Base-by-base conservation (phyloP, 1,140 invertebrate species). In the Dinoponera quadriceps region DNA sequence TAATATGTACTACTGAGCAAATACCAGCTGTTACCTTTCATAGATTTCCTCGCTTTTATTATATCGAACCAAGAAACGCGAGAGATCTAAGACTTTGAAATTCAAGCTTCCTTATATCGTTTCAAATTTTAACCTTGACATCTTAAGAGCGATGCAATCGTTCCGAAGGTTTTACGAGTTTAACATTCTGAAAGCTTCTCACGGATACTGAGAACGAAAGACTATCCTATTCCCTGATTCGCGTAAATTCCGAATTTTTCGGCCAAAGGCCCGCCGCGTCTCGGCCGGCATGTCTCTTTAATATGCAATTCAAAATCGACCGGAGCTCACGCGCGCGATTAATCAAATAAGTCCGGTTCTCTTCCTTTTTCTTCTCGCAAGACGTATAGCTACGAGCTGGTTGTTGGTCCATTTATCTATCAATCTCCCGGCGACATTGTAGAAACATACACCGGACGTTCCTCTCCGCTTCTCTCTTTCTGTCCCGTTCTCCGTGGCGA, bases 371-470 rank as follows among this genome's bases (percentile, higher is more conserved):
- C 14, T 33, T 60, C 14, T 62, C 1, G 4, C 22, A 44, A 68
- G 49, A 78, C 1, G 14, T 57, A 69, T 22, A 69, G n/a, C 38
- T 29, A 54, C 27, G n/a, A n/a, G 54, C 57, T 44, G 33, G 55
- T 71, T n/a, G 22, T 29, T 71, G 65, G 33, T 18, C 54, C 65
- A 80, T 69, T 80, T 80, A 69, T 80, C 65, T 80, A 80, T 80
- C 75, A 80, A 80, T 80, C 75, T 80, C 14, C 65, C 75, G 14
- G 59, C 33, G 65, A 80, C 75, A 71, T 59, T 44, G 75, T 57
- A 78, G 75, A 80, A 80, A 80, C 38, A 68, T 38, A 33, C 29
- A 55, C 27, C 60, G 25, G 51, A 78, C 74, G 62, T 78, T 55
- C 25, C n/a, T 71, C 65, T 48, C 11, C 20, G 22, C 51, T 71